Evolutionary conservation across 1,140 invertebrate genomes (phyloP).

Genomic region (Arctopsyche grandis): DNA sequence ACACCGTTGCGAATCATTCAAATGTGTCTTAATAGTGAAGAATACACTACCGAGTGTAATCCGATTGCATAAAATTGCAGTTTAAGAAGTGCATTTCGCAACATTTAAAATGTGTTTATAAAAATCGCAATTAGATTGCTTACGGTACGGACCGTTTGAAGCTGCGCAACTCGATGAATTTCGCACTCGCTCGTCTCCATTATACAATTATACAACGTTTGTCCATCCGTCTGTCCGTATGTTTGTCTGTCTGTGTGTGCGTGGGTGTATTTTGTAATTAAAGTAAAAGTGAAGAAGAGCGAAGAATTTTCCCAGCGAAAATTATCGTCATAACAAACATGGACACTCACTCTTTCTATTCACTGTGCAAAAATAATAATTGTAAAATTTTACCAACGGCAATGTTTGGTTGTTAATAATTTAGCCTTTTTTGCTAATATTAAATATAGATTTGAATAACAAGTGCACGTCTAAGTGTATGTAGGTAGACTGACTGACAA

Average conservation of each 20-base stretch:
- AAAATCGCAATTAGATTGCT: constrained; percentile 17
- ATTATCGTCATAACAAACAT: too few relatives aligned
- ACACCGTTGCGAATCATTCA: not conserved
- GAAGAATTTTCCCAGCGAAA: constrained; percentile 1
- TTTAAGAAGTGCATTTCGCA: not conserved
- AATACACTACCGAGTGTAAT: not conserved
- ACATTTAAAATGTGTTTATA: not conserved
- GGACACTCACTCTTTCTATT: too few relatives aligned
- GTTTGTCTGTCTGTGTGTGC: not conserved
- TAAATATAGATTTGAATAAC: too few relatives aligned
- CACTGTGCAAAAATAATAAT: too few relatives aligned
- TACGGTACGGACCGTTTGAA: not conserved
- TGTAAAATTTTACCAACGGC: too few relatives aligned
- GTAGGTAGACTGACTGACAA: too few relatives aligned
- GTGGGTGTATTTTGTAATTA: constrained; percentile 21
- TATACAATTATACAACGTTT: not conserved
- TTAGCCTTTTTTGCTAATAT: too few relatives aligned
- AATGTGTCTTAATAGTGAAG: not conserved
- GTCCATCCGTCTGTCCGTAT: not conserved
- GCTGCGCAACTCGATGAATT: constrained; percentile 1
- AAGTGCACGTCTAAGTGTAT: too few relatives aligned
- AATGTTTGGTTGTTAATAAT: too few relatives aligned
- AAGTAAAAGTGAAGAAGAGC: constrained; percentile 10
- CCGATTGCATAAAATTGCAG: not conserved
- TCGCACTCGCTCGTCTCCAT: constrained; percentile 2